Evolutionary conservation across 2,888 invertebrate species (phyloP).

Genomic region (Rambutsinella grinnellia): DNA sequence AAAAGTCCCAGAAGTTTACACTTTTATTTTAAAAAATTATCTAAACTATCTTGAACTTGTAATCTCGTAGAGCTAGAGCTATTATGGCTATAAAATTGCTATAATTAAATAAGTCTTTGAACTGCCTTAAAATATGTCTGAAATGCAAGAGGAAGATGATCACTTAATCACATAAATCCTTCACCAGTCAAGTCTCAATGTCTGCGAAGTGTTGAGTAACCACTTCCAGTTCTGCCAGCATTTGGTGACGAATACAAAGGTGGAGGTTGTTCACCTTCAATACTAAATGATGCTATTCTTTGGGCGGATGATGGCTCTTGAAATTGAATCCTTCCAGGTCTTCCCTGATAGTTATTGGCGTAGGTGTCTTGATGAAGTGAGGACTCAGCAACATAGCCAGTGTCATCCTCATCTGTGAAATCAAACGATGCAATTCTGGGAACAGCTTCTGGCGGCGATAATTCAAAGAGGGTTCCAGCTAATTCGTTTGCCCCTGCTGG

Average conservation of each 20-base stretch:
- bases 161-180: too few species aligned
- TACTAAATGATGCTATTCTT: conserved; percentile 54
- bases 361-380: conserved; percentile 6
- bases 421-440: conserved; percentile 40
- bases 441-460: conserved; percentile 26
- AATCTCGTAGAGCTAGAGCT: too few species aligned
- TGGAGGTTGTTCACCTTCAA: conserved; percentile 39
- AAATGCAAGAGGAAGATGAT: too few species aligned
- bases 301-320: conserved; percentile 36
- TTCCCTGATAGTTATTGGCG: conserved; percentile 19
- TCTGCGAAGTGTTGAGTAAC: background rate
- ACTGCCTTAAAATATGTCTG: too few species aligned
- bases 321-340: conserved; percentile 10
- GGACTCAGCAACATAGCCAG: conserved; percentile 14
- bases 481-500: conserved; percentile 17
- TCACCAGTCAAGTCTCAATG: too few species aligned
- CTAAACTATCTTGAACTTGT: too few species aligned
- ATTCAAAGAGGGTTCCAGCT: conserved; percentile 14
- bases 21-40: too few species aligned
- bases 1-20: too few species aligned
- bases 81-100: too few species aligned
- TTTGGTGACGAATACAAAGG: conserved; percentile 17
- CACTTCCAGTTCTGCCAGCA: background rate
- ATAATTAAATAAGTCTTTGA: too few species aligned
- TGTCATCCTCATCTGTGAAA: conserved; percentile 11